Base-by-base conservation (phyloP, 1,140 invertebrate genomes). In the Leptopilina boulardi region DNA sequence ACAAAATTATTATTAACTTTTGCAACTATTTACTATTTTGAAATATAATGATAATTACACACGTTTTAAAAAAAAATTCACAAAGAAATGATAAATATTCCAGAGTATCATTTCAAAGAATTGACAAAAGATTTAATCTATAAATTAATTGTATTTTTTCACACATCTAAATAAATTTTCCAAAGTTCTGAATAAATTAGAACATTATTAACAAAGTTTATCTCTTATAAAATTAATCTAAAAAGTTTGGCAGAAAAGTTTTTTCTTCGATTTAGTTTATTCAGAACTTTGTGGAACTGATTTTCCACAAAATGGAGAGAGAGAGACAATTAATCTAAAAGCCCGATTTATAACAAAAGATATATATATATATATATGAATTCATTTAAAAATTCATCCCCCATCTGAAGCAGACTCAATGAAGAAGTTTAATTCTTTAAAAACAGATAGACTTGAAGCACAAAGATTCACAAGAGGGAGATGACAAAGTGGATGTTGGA, bases 371-470 rank as follows among this genome's bases (percentile, higher is more conserved):
- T 30, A 30, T 38, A 38, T 8, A 38, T 38, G 30, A 34, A 47
- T 8, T 19, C 19, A 56, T 56, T 26, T 56, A 66, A 66, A 66
- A 2, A 26, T 66, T 23, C 15, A 26, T 66, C 26, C 5, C 6
- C 6, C 5, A 38, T 38, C 54, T 56, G 54, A 66, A 30, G 30
- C 21, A 30, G 15, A 2, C 21, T 30, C 13, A 34, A n/a, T 66
- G 11, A 66, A 66, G 2, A 8, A 66, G 21, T 66, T 30, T 66
- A 30, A n/a, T 34, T 66, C 21, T 6, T n/a, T 0, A 66, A 66
- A 66, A 66, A 47, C 89, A 98, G 96, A 97, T 98, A 87, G 96
- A 98, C 88, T 91, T 98, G 82, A 97, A 97, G 89, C 97, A 98
- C 89, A 96, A 97, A 76, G 96, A 96, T 87, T 96, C 97, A 89